Evolutionary conservation across 2,113 vertebrate species (phyloP).

Genomic region (Climacteris rufus): DNA sequence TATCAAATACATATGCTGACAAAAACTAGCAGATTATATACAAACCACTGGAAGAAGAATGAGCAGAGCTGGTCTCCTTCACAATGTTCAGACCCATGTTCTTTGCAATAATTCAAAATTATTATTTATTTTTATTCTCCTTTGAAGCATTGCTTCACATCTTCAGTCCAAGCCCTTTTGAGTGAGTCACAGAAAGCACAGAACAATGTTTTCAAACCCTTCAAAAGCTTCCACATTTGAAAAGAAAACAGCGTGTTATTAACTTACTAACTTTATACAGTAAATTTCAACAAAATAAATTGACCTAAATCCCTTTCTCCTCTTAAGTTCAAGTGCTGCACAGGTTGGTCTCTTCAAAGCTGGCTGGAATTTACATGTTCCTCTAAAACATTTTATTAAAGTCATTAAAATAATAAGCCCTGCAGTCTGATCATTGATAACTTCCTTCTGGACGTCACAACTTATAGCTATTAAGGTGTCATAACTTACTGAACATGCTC

Average conservation of each 20-base stretch:
- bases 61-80: background rate
- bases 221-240: background rate
- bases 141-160: background rate
- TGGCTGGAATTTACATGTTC: background rate
- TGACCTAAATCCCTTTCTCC: background rate
- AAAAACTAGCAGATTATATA: background rate
- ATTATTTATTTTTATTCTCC: background rate
- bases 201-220: background rate
- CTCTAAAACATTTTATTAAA: conserved; percentile 4
- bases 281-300: background rate
- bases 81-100: background rate
- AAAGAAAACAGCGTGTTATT: background rate
- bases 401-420: background rate
- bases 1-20: background rate
- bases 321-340: background rate
- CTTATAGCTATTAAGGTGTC: background rate
- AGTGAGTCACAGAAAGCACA: background rate
- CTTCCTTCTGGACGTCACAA: background rate
- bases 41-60: background rate
- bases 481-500: background rate
- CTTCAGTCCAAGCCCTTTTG: background rate
- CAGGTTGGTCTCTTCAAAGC: background rate
- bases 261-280: background rate
- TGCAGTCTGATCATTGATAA: background rate
- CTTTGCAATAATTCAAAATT: background rate